These are phyloP conservation scores for Empidonax traillii DNA, from an alignment of 2,113 vertebrate species.

Conservation along the genomic window DNA sequence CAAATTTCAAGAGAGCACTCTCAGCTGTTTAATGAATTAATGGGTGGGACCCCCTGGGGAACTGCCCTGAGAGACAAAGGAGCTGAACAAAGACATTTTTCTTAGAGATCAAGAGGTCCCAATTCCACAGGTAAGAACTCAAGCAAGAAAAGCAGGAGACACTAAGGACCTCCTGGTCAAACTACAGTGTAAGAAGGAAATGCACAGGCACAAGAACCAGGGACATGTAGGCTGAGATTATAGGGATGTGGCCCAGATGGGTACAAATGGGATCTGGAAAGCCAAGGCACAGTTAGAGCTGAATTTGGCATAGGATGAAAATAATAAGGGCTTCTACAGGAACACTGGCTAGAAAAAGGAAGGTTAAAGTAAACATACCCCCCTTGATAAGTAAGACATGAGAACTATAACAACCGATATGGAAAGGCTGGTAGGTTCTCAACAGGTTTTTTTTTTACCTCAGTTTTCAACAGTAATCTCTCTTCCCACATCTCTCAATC, in stretches of 20 bases:
- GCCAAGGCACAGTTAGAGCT: not conserved
- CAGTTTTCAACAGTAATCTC: not conserved
- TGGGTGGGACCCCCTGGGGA: not conserved
- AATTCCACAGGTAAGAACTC: not conserved
- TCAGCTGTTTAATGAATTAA: not conserved
- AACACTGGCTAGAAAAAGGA: not conserved
- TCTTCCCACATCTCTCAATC: not conserved
- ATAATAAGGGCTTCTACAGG: not conserved
- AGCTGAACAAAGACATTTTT: not conserved
- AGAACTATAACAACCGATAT: not conserved
- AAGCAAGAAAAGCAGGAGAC: not conserved
- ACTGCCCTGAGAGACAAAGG: not conserved
- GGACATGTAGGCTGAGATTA: not conserved
- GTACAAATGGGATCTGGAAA: not conserved
- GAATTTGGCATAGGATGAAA: not conserved
- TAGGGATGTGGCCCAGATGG: accelerated
- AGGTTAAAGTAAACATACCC: not conserved
- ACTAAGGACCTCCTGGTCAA: not conserved
- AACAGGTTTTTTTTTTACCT: not conserved
- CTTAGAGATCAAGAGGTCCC: not conserved
- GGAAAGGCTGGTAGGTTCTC: not conserved
- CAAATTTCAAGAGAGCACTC: not conserved
- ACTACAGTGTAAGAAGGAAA: not conserved
- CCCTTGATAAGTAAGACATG: not conserved
- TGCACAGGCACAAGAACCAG: not conserved